Evolutionary conservation across 2,888 invertebrate species (phyloP), one percentile per base, ranked within the genome.

Genomic region (Subacronicta megacephala): DNA sequence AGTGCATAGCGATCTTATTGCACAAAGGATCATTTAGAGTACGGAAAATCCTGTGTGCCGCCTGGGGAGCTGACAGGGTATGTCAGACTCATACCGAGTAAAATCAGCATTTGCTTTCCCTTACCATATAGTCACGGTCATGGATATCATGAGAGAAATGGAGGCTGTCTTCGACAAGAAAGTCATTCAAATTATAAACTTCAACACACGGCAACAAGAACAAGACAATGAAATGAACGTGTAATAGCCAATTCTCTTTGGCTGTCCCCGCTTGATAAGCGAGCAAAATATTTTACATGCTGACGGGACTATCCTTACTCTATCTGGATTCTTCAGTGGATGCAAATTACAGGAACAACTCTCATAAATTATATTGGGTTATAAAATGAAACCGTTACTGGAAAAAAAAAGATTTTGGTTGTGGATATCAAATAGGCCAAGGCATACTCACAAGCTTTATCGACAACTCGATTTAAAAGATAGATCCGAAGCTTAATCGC

Each of bases 261-360:
- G 43, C 66, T 74, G 77, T 36, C 61, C 54, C 49, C 33, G 50
- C 58, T 46, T 72, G 77, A 77, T 77, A 75, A 71, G 60, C 50
- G 45, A 41, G n/a, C 9, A 29, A 62, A 59, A 59, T 60, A 58
- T 61, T 66, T 66, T 52, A 56, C 15, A 50, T 45, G 58, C 31
- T 33, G 26, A 52, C 53, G 26, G 59, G 56, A 58, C 54, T 46
- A 50, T 47, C 64, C 60, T 42, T 46, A 50, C 50, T 66, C 60
- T 42, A 47, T 55, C 47, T 64, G 64, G 58, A 73, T 51, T 38
- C 49, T 53, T 18, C 37, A 20, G 42, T 52, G 15, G 44, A 35
- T 18, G 16, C 10, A 16, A 38, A 43, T 55, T 47, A 47, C 43
- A 73, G 45, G 33, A 60, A 60, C 52, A 33, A 38, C 6, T 33